Base-by-base conservation (phyloP, 1,140 invertebrate species). In the Acromyrmex charruanus region DNA sequence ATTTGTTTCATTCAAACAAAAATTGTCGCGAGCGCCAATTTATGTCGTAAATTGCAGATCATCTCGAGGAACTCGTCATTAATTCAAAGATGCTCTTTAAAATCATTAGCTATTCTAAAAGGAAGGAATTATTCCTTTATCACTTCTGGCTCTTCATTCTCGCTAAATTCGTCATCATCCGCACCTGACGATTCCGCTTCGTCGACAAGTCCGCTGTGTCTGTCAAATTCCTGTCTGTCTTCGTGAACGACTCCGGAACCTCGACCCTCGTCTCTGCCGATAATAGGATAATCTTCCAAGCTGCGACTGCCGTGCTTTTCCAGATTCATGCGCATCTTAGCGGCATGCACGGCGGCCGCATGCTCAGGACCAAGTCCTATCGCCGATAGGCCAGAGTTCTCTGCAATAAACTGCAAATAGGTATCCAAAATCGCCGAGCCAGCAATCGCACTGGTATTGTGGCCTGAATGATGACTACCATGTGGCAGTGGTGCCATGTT, bases 401-500 rank as follows among this genome's bases (percentile, higher is more conserved):
- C 98, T 0, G 97, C 97, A 87, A 98, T 98, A 82, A 98, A 97
- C 93, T 98, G 98, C 21, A 98, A 95, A 92, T 98, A 98, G 2
- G 98, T 98, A 93, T 98, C 98, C 25, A 98, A 93, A 49, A 98
- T 96, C 0, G 97, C 97, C 2, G 97, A 98, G 0, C 97, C 97
- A 44, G 97, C 96, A 87, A 96, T 93, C 88, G 96, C 93, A 92
- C 91, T 72, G 10, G 91, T 92, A 28, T 93, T 91, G 59, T 95
- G 96, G 88, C 94, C 84, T 77, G 95, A 86, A 44, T 95, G 94
- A 69, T 91, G 74, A 39, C 92, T 39, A 59, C 66, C 88, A 49
- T 35, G 93, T 88, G 39, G 93, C 0, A 94, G 69, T 0, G 93
- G 92, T 0, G 95, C 95, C 9, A 94, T 96, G 88, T 96, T 96